Conservation (phyloP, 2,888 invertebrate species). For the Craniophora ligustri region DNA sequence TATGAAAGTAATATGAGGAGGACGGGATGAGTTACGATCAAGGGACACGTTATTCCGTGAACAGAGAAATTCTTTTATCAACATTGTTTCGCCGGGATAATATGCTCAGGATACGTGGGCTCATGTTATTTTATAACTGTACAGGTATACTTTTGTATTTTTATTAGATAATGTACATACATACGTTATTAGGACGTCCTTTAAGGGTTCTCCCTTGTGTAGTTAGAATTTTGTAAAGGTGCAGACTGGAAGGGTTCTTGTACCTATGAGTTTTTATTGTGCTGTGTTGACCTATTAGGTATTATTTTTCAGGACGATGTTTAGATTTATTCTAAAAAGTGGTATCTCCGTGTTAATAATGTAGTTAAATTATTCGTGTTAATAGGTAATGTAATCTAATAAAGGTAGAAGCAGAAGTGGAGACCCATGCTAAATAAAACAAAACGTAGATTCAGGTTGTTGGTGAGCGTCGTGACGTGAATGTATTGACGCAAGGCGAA, state of each 20-base stretch:
- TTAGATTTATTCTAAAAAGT: too few relatives aligned
- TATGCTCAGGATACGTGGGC: constrained; percentile 55
- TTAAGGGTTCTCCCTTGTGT: neutral
- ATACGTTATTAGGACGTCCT: constrained; percentile 5
- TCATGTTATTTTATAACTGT: constrained; percentile 58
- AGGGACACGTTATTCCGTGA: constrained; percentile 70
- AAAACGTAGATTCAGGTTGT: constrained; percentile 17
- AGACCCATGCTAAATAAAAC: neutral
- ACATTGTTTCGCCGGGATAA: constrained; percentile 69
- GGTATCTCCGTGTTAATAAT: too few relatives aligned
- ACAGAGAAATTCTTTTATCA: constrained; percentile 75
- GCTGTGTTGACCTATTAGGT: too few relatives aligned
- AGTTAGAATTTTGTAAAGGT: constrained; percentile 1
- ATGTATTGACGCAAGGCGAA: constrained; percentile 46
- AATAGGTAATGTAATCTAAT: too few relatives aligned
- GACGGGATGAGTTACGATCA: constrained; percentile 73
- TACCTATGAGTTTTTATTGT: neutral
- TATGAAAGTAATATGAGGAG: constrained; percentile 72
- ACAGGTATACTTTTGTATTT: constrained; percentile 31
- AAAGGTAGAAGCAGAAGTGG: neutral
- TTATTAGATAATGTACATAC: constrained; percentile 9
- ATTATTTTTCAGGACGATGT: too few relatives aligned
- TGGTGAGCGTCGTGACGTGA: constrained; percentile 32
- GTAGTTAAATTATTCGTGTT: too few relatives aligned
- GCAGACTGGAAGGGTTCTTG: too few relatives aligned